Base-by-base conservation (phyloP, 1,140 invertebrate species). In the Ctenoplectra terminalis region DNA sequence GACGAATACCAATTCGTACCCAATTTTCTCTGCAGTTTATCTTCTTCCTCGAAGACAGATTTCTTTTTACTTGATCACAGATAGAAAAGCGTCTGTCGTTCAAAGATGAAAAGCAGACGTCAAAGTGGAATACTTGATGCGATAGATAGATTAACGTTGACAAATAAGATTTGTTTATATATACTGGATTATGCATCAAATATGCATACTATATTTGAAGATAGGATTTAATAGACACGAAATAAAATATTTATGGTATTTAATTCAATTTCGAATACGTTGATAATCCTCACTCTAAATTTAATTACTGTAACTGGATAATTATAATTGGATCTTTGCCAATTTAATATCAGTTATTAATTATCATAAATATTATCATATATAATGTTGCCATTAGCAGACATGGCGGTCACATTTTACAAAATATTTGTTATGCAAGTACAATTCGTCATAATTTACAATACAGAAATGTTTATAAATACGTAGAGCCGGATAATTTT, bases 1-100 rank as follows among this genome's bases (percentile, higher is more conserved):
- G 31, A 17, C 6, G 67, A 37, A 52, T 29, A 67, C 40, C 46
- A 29, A 67, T 70, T 52, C 31, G 48, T 9, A 31, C 8, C 29
- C 48, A 70, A 54, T 70, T 70, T 70, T 70, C 67, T 29, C 13
- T 52, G 31, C 46, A 37, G 20, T 34, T 52, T 70, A 7, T 52
- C 48, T 37, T 20, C 70, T 29, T 23, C n/a, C 29, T 54, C 0
- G 26, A 58, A 3, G 9, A 48, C 6, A 46, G 17, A n/a, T 29
- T 23, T 8, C 7, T 66, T 11, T 1, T 11, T 4, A 26, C 20
- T 23, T 5, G n/a, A 70, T 37, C 67, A 9, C 7, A 7, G 7
- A 52, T 5, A 40, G 23, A 56, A 20, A 58, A 17, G 26, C n/a
- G 29, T 31, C 20, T 2, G 0, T 31, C 8, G 8, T 71, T 29